These are phyloP conservation scores for Zootoca vivipara DNA, from an alignment of 2,113 vertebrate species.

Conservation along the genomic window DNA sequence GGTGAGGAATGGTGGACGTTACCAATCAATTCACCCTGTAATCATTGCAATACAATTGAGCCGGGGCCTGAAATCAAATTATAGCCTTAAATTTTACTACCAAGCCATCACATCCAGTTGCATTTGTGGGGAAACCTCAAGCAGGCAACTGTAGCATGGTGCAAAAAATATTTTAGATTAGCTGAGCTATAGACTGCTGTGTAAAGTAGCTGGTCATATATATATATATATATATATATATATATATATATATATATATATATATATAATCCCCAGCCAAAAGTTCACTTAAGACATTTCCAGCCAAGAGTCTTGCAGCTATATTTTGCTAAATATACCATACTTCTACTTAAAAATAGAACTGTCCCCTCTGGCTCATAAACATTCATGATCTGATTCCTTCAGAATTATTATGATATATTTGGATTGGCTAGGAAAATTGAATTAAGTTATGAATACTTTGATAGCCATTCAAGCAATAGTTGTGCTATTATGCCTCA, in stretches of 20 bases:
- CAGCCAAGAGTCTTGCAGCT: conserved; percentile 18
- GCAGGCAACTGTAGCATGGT: not conserved
- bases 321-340: conserved; percentile 25
- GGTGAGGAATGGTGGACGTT: not conserved
- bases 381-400: conserved; percentile 30
- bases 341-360: conserved; percentile 51
- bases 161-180: not conserved
- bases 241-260: not conserved
- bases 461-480: conserved; percentile 6
- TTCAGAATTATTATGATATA: conserved; percentile 29
- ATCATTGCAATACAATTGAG: too few species aligned
- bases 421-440: conserved; percentile 52
- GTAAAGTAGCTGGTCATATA: conserved; percentile 4
- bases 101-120: not conserved
- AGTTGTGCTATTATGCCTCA: not conserved
- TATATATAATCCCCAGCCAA: not conserved
- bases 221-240: not conserved
- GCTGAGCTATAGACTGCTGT: not conserved
- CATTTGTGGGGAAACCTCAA: not conserved
- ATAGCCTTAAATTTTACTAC: not conserved
- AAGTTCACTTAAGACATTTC: conserved; percentile 25
- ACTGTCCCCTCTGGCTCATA: conserved; percentile 43
- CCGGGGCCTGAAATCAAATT: not conserved
- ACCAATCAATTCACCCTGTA: not conserved
- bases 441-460: conserved; percentile 26